phyloP scores from a whole-genome alignment of 2,797 vertebrate species.

The Sebastes paucispinis region DNA sequence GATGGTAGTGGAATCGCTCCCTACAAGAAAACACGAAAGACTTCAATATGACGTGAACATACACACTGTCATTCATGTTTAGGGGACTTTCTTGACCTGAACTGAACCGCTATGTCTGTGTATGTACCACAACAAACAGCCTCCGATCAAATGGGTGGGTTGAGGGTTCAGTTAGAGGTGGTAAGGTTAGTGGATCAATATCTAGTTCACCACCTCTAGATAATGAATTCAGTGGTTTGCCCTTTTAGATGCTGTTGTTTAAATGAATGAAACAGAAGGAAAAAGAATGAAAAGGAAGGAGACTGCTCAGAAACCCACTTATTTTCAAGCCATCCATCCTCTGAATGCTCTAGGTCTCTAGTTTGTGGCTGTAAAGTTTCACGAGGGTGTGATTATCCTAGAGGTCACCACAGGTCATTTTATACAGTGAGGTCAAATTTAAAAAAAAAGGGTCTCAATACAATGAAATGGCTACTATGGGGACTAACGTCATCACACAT shows the following conservation, averaged over 20 bases:
- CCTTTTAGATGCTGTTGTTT: not conserved
- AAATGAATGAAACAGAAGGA: no score
- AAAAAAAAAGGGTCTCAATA: no score
- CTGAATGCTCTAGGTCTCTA: no score
- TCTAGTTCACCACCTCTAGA: not conserved
- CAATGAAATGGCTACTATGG: no score
- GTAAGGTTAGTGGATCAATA: not conserved
- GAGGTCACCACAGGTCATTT: no score
- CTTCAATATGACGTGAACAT: not conserved
- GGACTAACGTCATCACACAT: no score
- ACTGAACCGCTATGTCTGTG: not conserved
- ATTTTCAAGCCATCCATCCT: no score
- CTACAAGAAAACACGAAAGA: constrained; percentile 71
- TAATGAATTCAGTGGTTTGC: not conserved
- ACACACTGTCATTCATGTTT: not conserved
- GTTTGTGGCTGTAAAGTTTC: no score
- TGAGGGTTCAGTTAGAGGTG: not conserved
- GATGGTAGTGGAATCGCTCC: constrained; percentile 95
- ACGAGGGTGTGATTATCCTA: no score
- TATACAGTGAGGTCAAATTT: no score
- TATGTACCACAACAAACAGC: not conserved
- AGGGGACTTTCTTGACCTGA: not conserved
- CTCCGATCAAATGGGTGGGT: not conserved
- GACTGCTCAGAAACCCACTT: no score
- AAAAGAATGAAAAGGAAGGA: no score